These are phyloP conservation scores for Euplexia lucipara DNA, from an alignment of 2,888 invertebrate genomes.

Conservation along the genomic window DNA sequence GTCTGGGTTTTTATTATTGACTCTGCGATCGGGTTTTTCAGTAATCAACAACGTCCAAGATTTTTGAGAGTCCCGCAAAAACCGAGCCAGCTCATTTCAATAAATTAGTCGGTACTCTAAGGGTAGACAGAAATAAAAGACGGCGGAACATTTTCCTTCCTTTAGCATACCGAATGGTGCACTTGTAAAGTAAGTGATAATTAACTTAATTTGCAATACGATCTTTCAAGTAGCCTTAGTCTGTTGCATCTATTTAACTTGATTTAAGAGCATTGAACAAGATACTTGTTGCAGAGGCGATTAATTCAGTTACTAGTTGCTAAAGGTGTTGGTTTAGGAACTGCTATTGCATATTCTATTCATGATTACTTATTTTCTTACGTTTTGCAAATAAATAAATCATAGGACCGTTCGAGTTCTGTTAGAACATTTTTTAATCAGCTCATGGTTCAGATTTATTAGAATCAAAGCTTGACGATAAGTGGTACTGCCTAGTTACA, in stretches of 20 bases:
- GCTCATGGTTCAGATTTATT: background rate
- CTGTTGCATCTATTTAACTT: constrained; percentile 12
- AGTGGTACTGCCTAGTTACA: background rate
- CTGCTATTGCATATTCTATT: background rate
- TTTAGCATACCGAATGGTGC: constrained; percentile 6
- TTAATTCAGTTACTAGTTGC: constrained; percentile 11
- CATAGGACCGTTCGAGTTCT: no score
- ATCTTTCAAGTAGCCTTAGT: constrained; percentile 31
- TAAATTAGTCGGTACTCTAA: background rate
- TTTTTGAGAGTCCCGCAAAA: constrained; percentile 5
- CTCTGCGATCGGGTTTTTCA: constrained; percentile 24
- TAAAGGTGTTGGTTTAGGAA: background rate
- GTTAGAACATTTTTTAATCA: no score
- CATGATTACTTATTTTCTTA: no score
- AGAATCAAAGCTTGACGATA: background rate
- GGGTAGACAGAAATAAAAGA: constrained; percentile 35
- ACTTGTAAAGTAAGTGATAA: constrained; percentile 23
- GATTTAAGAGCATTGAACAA: constrained; percentile 19
- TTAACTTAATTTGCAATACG: constrained; percentile 38
- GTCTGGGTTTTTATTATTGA: constrained; percentile 15
- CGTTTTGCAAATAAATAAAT: no score
- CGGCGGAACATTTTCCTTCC: background rate
- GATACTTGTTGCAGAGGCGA: constrained; percentile 1
- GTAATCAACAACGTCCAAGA: background rate
- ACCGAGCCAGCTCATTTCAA: background rate